Evolutionary conservation across 2,888 invertebrate species (phyloP).

Genomic region (Elysia crispata): DNA sequence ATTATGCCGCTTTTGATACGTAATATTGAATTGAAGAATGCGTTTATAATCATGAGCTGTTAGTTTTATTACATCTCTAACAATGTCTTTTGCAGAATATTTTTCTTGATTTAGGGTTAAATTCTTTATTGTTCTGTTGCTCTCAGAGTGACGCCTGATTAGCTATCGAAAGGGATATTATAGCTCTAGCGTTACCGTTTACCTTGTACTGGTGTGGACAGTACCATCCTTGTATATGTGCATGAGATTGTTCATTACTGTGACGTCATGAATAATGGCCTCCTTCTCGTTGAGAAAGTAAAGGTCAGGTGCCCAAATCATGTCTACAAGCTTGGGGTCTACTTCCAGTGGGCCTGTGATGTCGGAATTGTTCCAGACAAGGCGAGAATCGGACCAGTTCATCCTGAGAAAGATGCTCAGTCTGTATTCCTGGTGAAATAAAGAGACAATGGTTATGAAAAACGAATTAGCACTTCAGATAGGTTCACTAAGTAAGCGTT

Average conservation of each 20-base stretch:
- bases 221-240: slow-evolving; percentile 51
- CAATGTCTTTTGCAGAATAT: too few species aligned
- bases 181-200: not conserved
- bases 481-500: not conserved
- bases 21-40: too few species aligned
- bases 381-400: slow-evolving; percentile 46
- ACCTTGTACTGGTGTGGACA: slow-evolving; percentile 49
- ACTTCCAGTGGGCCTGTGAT: slow-evolving; percentile 44
- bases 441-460: not conserved
- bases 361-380: slow-evolving; percentile 36
- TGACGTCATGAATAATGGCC: slow-evolving; percentile 50
- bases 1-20: too few species aligned
- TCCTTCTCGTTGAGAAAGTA: slow-evolving; percentile 53
- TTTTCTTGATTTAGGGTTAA: too few species aligned
- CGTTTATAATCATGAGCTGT: too few species aligned
- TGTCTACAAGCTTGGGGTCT: slow-evolving; percentile 49
- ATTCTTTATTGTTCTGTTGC: too few species aligned
- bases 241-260: slow-evolving; percentile 46
- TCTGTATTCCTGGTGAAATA: slow-evolving; percentile 47
- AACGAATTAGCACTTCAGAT: not conserved
- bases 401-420: slow-evolving; percentile 49
- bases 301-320: slow-evolving; percentile 51
- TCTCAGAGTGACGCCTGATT: too few species aligned
- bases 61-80: too few species aligned
- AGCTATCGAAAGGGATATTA: too few species aligned